Evolutionary conservation across 1,140 invertebrate genomes (phyloP), one percentile per base, ranked within the genome.

Genomic region (Heliothis subflexa): DNA sequence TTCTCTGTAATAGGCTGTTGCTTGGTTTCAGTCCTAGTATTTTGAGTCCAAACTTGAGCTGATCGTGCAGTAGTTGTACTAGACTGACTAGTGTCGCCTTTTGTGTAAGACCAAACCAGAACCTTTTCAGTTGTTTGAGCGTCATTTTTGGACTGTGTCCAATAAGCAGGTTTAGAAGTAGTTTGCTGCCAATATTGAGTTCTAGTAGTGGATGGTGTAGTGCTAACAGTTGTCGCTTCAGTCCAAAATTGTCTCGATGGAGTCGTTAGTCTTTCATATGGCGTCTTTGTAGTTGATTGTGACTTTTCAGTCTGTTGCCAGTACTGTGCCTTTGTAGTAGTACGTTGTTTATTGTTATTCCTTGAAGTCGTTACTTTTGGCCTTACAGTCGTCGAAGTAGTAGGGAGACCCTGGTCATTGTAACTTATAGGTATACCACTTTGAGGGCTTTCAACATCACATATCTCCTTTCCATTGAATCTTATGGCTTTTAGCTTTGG

Each of bases 381-480:
- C 13, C 16, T 13, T 10, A 13, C 16, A 47, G 40, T 66, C 3
- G 62, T 66, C 5, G 7, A 12, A 47, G 9, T 18, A 3, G 61
- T 64, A 1, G 25, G 25, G 7, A 45, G 49, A 4, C 9, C 11
- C 7, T 33, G 14, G 12, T 54, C 49, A 12, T 54, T 14, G 49
- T 40, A 14, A 50, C 2, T 11, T n/a, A 52, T 40, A 28, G 45
- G 55, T 14, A 61, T 11, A 14, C 13, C 11, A 14, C 3, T 3
- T 49, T 10, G 80, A 0, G 85, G 86, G 0, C 76, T 85, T 49
- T 90, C 86, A 1, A 91, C 90, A 54, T 91, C 90, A 45, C 92
- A 94, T 11, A 94, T 93, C 70, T 93, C 91, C 61, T 87, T 82
- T 0, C 92, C 92, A 62, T 94, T 94, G 7, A 94, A 77, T 64